Base-by-base conservation (phyloP, 2,113 vertebrate genomes). In the Cryptomyrus ogoouensis region DNA sequence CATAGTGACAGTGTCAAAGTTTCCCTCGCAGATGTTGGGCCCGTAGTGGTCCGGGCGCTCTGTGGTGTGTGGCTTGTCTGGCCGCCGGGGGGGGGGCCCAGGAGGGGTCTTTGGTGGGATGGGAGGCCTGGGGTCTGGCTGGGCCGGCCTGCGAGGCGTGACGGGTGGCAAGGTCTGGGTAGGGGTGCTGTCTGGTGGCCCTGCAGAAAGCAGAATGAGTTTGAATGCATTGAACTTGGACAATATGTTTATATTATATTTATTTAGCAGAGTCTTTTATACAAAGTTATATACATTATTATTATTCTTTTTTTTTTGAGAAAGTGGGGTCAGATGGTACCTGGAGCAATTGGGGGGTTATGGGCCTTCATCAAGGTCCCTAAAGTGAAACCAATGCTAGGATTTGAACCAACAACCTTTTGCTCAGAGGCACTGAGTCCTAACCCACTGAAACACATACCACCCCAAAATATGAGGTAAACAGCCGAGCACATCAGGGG, bases 21-120 rank as follows among this genome's bases (percentile, higher is more conserved):
- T 96, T 17, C 98, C 98, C 0, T 99, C 97, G 0, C 98, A 99
- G 95, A 99, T 99, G 93, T 99, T 95, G 2, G 98, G 98, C 47
- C 98, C 97, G 0, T 97, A 97, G 89, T 98, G 97, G 91, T 98
- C 97, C 0, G 98, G 98, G 47, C 95, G 95, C 53, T 97, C 97
- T 0, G 97, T 97, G 92, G 96, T 94, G 87, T 95, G 94, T 83
- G 96, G 96, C 1, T 94, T 94, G 89, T 96, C 95, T 0, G 97
- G 97, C 24, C 94, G 96, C 1, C 97, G 96, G 0, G 97, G 98
- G 13, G 97, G 98, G 3, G 95, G 92, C 0, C 95, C 95, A 88
- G 96, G 66, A 89, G 92, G 5, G 94, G 95, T 80, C 53, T 90
- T 83, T 39, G 90, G 87, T 0, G 91, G 94, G 88, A 92, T 93